These are phyloP conservation scores for Callimorpha dominula DNA, from an alignment of 2,888 invertebrate species.

Conservation along the genomic window DNA sequence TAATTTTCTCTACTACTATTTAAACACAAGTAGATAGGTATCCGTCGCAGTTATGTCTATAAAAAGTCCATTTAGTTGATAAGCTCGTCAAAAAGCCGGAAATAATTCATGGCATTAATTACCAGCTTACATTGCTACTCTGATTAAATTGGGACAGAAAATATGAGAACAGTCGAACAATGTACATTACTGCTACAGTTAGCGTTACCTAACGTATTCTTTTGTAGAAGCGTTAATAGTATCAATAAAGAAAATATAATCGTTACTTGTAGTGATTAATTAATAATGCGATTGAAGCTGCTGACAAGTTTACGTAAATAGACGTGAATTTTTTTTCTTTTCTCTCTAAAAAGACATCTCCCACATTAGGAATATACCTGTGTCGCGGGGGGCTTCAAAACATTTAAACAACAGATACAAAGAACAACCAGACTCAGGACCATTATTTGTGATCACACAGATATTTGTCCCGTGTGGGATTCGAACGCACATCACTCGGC, in stretches of 20 bases:
- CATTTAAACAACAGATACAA: too few relatives aligned
- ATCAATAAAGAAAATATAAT: neutral
- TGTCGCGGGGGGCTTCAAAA: too few relatives aligned
- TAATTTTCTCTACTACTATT: conserved; percentile 23
- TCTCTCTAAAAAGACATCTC: too few relatives aligned
- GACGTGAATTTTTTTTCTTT: neutral
- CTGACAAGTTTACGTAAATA: neutral
- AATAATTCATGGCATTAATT: conserved; percentile 43
- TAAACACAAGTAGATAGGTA: conserved; percentile 25
- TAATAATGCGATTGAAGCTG: neutral
- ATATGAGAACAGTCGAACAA: neutral
- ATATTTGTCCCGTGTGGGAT: too few relatives aligned
- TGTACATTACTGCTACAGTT: neutral
- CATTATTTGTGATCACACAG: too few relatives aligned
- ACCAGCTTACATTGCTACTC: conserved; percentile 20
- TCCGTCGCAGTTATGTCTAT: conserved; percentile 24
- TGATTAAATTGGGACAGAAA: conserved; percentile 14
- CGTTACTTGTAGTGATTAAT: neutral
- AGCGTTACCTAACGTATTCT: neutral
- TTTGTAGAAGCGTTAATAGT: neutral
- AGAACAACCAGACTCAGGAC: too few relatives aligned
- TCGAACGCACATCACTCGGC: too few relatives aligned
- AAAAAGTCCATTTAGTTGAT: conserved; percentile 54
- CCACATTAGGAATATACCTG: too few relatives aligned
- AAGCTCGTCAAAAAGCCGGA: conserved; percentile 49